These are phyloP conservation scores for Cenopis cana DNA, from an alignment of 2,888 invertebrate species.

Conservation along the genomic window DNA sequence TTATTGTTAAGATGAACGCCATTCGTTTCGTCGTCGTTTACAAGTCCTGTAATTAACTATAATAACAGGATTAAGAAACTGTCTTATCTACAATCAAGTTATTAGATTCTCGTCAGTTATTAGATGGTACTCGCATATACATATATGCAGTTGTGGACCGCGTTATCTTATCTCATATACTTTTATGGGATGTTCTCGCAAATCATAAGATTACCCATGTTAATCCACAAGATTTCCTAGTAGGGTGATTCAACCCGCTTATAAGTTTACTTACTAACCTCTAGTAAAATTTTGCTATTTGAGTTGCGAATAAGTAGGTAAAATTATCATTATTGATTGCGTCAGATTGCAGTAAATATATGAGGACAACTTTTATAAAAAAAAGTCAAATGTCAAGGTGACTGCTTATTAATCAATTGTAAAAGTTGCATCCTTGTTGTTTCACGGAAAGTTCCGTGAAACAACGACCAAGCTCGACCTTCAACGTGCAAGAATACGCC, in stretches of 20 bases:
- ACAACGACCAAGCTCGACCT: background rate
- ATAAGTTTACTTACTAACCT: no score
- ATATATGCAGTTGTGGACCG: no score
- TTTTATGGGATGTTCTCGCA: background rate
- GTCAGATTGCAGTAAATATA: background rate
- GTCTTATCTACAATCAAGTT: no score
- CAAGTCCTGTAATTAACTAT: background rate
- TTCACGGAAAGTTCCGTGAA: background rate
- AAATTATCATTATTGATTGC: background rate
- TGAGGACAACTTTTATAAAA: background rate
- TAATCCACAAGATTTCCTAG: background rate
- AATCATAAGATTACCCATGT: background rate
- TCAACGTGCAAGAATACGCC: background rate
- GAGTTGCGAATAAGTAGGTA: background rate
- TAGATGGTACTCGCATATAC: no score
- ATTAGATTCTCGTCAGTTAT: no score
- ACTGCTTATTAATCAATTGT: background rate
- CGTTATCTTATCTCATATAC: background rate
- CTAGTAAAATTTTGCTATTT: background rate
- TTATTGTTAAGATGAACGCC: constrained; percentile 11
- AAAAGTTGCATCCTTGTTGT: background rate
- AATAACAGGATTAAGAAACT: background rate
- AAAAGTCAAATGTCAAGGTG: background rate
- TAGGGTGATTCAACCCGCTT: background rate
- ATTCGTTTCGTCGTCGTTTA: background rate